phyloP scores from a whole-genome alignment of 2,797 vertebrate species.

The Gymnocypris eckloni region DNA sequence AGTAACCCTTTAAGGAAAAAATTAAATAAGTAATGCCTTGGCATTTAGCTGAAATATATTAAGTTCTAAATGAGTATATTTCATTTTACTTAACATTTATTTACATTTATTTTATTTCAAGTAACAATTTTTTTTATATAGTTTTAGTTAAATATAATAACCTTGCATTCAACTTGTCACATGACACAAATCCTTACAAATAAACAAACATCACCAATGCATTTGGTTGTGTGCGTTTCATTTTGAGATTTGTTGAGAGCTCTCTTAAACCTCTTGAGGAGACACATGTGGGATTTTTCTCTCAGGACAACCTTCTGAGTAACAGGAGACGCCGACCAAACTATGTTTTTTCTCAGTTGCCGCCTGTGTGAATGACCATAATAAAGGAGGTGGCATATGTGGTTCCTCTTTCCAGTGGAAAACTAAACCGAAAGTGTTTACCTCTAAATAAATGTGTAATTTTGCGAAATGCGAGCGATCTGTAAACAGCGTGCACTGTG shows the following conservation, averaged over 20 bases:
- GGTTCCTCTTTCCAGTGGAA: not conserved
- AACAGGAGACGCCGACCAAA: not conserved
- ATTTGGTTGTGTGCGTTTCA: not conserved
- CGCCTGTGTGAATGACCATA: not conserved
- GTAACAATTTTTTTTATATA: not conserved
- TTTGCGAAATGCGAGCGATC: not conserved
- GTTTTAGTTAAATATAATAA: not conserved
- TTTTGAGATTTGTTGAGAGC: not conserved
- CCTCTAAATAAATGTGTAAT: not conserved
- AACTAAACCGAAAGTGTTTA: conserved; percentile 22
- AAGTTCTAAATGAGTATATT: no score
- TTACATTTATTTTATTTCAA: no score
- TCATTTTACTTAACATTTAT: no score
- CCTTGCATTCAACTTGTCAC: not conserved
- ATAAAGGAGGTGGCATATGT: not conserved
- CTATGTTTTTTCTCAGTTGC: not conserved
- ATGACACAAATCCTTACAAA: not conserved
- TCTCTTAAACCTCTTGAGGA: not conserved
- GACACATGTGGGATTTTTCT: not conserved
- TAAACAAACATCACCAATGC: not conserved
- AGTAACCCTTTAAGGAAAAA: no score
- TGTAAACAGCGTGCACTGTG: not conserved
- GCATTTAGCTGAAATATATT: no score
- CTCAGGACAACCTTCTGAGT: not conserved
- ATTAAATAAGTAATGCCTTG: no score